Evolutionary conservation across 2,888 invertebrate species (phyloP).

Genomic region (Acanthosepion pharaonis): DNA sequence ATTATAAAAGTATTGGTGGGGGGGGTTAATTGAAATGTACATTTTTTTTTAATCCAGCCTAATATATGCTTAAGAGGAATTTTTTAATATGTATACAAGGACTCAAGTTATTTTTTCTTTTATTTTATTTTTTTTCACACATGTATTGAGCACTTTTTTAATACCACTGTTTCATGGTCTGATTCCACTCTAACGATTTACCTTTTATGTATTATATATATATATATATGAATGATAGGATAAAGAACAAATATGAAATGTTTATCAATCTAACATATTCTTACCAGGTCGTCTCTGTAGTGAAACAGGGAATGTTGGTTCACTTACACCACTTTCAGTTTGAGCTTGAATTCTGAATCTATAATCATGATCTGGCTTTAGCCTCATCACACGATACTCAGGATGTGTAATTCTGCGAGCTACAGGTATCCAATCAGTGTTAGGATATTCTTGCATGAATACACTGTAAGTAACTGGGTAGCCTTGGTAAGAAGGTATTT

Average conservation of each 20-base stretch:
- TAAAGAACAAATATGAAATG: too few relatives aligned
- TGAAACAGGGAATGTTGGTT: conserved; percentile 48
- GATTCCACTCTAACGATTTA: neutral
- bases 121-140: too few relatives aligned
- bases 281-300: conserved; percentile 49
- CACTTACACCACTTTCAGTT: conserved; percentile 49
- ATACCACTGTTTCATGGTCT: too few relatives aligned
- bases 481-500: neutral
- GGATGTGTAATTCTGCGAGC: conserved; percentile 52
- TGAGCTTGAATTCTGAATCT: conserved; percentile 83
- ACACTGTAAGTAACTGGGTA: conserved; percentile 40
- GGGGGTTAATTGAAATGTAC: too few relatives aligned
- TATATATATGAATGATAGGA: neutral
- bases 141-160: too few relatives aligned
- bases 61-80: neutral
- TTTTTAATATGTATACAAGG: too few relatives aligned
- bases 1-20: too few relatives aligned
- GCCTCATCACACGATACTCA: conserved; percentile 42
- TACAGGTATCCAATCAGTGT: conserved; percentile 56
- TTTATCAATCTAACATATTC: neutral
- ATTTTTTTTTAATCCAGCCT: neutral
- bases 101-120: too few relatives aligned
- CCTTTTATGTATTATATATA: neutral
- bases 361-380: conserved; percentile 82
- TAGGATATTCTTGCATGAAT: conserved; percentile 39